Evolutionary conservation across 2,888 invertebrate species (phyloP), one percentile per base, ranked within the genome.

Genomic region (Eugnorisma glareosa): DNA sequence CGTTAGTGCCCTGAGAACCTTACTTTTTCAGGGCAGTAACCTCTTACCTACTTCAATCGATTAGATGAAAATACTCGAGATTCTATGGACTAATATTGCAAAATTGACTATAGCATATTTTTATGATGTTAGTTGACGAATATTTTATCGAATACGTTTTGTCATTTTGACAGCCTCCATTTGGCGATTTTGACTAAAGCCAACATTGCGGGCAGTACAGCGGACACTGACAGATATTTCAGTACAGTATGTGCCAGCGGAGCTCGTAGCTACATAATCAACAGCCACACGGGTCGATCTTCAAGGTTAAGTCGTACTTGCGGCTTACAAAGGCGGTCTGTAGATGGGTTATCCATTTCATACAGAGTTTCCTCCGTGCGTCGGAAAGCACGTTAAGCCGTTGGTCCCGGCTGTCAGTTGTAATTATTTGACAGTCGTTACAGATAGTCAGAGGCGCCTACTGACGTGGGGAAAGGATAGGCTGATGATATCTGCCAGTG

Each of bases 31-130:
- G 37, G 11, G 37, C 2, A 13, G 1, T 28, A 37, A 51, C 40
- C 24, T 57, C 11, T 11, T 40, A 10, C 10, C 61, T 40, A 24
- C 24, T 37, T 37, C 18, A 59, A 45, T 40, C 0, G 18, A 28
- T 31, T 67, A 31, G 6, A 40, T 45, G 21, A 18, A 45, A 63
- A 77, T 70, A 63, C 51, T 37, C 18, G 35, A 77, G n/a, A 76
- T 40, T 40, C 13, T 28, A 75, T 24, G 35, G 18, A 28, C 15
- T 18, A 40, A 15, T 3, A 10, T 69, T 24, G 35, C 10, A 59
- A 59, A 59, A 28, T 45, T 31, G 15, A 71, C 43, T 61, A 35
- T 45, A 63, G 10, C 24, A 31, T 70, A 15, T 40, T 64, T 64
- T 8, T 40, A 64, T 40, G 37, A 15, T 64, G 21, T 64, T 64